Conservation (phyloP, 2,113 vertebrate genomes). For the Raja brachyura region DNA sequence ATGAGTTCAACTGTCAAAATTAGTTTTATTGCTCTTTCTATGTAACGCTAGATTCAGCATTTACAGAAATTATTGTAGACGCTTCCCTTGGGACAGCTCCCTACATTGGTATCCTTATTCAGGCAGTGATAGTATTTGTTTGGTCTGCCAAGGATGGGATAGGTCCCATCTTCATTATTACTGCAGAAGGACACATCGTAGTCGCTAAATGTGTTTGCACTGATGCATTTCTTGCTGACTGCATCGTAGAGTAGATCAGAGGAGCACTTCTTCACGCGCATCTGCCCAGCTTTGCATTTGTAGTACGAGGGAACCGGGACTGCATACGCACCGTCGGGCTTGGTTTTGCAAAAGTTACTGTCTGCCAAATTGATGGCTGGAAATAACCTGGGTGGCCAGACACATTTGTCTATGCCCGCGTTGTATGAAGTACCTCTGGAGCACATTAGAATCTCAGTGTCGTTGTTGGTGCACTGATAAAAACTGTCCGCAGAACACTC, state of each 20-base stretch:
- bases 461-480: background rate
- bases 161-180: background rate
- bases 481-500: background rate
- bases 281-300: background rate
- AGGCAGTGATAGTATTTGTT: constrained; percentile 7
- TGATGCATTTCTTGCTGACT: background rate
- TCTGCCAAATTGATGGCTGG: background rate
- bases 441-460: background rate
- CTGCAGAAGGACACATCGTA: background rate
- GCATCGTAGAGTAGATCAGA: background rate
- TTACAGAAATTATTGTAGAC: constrained; percentile 8
- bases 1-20: no score
- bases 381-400: constrained; percentile 7
- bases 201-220: background rate
- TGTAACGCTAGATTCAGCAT: background rate
- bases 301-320: background rate
- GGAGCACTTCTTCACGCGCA: background rate
- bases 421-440: background rate
- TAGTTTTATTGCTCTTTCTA: no score
- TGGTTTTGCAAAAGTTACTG: background rate
- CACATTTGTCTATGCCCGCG: background rate
- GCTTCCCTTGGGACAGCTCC: background rate
- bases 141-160: constrained; percentile 9
- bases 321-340: background rate
- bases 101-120: background rate